Conservation (phyloP, 2,113 vertebrate genomes). For the Chionis minor region DNA sequence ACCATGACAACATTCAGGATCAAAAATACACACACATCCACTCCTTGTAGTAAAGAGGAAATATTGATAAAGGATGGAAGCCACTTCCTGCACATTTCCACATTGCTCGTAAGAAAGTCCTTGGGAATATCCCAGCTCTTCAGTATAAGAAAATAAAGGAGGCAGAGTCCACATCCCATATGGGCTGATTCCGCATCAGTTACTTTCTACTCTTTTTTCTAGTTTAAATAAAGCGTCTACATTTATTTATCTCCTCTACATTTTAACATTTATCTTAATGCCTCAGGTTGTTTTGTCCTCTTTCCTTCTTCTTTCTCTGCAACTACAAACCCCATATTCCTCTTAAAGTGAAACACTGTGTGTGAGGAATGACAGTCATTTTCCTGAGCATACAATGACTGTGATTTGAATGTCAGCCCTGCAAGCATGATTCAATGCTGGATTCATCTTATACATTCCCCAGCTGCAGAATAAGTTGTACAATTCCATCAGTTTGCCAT, state of each 20-base stretch:
- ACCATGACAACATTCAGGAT: conserved; percentile 42
- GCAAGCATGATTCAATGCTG: conserved; percentile 41
- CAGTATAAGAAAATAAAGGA: not conserved
- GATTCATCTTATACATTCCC: conserved; percentile 61
- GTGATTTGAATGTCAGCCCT: conserved; percentile 71
- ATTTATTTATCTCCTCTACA: not conserved
- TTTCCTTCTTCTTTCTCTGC: not conserved
- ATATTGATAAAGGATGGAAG: conserved; percentile 22
- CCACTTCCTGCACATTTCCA: not conserved
- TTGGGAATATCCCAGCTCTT: conserved; percentile 5
- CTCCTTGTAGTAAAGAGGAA: conserved; percentile 39
- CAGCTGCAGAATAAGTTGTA: conserved; percentile 68
- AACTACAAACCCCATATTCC: not conserved
- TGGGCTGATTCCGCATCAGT: not conserved
- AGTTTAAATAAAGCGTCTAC: not conserved
- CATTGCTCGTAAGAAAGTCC: not conserved
- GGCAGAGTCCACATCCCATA: not conserved
- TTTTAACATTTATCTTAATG: conserved; percentile 37
- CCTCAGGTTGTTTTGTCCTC: not conserved
- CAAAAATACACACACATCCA: conserved; percentile 34
- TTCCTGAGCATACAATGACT: conserved; percentile 47
- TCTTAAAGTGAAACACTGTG: conserved; percentile 40
- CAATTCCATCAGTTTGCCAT: conserved; percentile 43
- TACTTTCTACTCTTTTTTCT: not conserved
- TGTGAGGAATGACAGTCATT: conserved; percentile 53